A percentile compares a stretch with the other conserved stretches of the same genome.
phyloP scores from a whole-genome alignment of 2,888 invertebrate species.

The Epinotia ramella region DNA sequence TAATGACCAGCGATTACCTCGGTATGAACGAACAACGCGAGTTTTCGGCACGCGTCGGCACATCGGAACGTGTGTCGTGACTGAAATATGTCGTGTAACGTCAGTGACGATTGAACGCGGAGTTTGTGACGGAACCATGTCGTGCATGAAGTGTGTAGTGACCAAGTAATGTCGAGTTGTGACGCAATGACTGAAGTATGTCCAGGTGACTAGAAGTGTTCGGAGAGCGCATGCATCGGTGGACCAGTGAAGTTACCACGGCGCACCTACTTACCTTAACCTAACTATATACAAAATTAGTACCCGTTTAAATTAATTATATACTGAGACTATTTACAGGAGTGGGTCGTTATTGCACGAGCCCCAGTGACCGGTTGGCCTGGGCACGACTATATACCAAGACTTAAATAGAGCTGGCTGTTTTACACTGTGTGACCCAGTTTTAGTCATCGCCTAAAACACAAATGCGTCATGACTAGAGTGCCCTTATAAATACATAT shows the following conservation, averaged over 20 bases:
- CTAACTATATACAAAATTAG: slow-evolving; percentile 82
- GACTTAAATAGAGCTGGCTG: slow-evolving; percentile 22
- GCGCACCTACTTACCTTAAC: slow-evolving; percentile 75
- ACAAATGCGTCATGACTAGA: slow-evolving; percentile 37
- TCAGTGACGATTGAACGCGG: neutral
- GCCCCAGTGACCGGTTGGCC: slow-evolving; percentile 72
- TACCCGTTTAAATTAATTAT: slow-evolving; percentile 76
- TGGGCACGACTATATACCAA: slow-evolving; percentile 29
- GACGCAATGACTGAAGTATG: slow-evolving; percentile 3
- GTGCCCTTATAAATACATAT: slow-evolving; percentile 21
- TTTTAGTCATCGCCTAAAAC: slow-evolving; percentile 9
- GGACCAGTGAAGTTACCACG: slow-evolving; percentile 79
- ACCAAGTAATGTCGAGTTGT: neutral
- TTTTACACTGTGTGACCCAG: slow-evolving; percentile 31
- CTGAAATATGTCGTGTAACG: neutral
- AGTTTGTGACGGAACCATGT: neutral
- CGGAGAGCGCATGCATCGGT: slow-evolving; percentile 61
- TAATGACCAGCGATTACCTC: neutral
- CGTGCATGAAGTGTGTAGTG: neutral
- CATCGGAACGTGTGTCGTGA: neutral
- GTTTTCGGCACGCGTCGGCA: neutral
- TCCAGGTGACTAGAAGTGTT: neutral
- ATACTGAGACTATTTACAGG: slow-evolving; percentile 74
- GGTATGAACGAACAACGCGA: neutral
- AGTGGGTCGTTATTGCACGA: slow-evolving; percentile 53